These are phyloP conservation scores for Nudaria mundana DNA, from an alignment of 2,888 invertebrate species.

Conservation along the genomic window DNA sequence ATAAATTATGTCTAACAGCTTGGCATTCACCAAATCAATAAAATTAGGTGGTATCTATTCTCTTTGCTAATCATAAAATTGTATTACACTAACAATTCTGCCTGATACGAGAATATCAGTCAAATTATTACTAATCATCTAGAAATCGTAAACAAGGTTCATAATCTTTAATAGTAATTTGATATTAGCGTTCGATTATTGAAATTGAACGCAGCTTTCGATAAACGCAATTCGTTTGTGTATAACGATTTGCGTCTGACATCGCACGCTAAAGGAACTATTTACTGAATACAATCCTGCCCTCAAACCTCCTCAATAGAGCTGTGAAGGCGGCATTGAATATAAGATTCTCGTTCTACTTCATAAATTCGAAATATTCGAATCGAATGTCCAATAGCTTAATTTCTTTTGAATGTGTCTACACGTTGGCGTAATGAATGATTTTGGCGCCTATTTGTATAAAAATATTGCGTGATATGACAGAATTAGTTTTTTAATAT, in stretches of 20 bases:
- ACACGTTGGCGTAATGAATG: constrained; percentile 39
- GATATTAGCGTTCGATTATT: no score
- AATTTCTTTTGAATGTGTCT: constrained; percentile 36
- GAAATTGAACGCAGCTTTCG: constrained; percentile 38
- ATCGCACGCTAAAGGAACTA: constrained; percentile 38
- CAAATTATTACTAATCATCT: no score
- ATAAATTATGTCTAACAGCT: no score
- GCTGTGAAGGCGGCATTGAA: no score
- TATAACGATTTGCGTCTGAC: constrained; percentile 42
- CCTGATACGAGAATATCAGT: no score
- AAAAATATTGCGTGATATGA: constrained; percentile 15
- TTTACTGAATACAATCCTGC: constrained; percentile 42
- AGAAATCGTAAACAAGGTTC: no score
- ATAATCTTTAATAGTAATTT: no score
- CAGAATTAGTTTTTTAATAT: constrained; percentile 9
- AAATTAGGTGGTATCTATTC: no score
- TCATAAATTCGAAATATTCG: constrained; percentile 33
- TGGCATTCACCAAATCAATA: no score
- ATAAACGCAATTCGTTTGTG: constrained; percentile 30
- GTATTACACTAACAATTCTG: no score
- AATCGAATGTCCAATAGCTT: constrained; percentile 22
- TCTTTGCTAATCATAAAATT: no score
- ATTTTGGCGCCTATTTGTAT: constrained; percentile 25
- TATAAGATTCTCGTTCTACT: constrained; percentile 31
- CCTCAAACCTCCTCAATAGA: constrained; percentile 28